phyloP scores from a whole-genome alignment of 1,140 invertebrate species.

The Penaeus indicus region DNA sequence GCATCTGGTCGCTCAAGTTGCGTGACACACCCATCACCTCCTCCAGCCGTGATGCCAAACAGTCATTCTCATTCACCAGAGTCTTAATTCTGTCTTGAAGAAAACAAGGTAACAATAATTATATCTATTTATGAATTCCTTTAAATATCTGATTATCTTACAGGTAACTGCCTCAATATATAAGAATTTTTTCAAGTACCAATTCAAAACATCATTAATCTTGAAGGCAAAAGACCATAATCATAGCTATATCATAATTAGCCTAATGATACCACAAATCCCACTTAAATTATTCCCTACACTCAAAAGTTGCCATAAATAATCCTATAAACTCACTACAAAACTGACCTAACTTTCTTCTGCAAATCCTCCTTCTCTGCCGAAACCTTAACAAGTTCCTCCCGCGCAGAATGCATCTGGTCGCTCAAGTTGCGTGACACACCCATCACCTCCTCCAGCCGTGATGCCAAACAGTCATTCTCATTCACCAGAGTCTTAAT shows the following conservation, averaged over 20 bases:
- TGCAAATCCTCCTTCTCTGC: constrained; percentile 22
- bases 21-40: constrained; percentile 52
- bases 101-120: neutral
- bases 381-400: neutral
- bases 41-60: constrained; percentile 41
- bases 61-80: constrained; percentile 51
- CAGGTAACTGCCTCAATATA: no score
- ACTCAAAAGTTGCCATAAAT: no score
- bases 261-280: no score
- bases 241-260: no score
- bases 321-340: no score
- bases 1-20: neutral
- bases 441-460: constrained; percentile 49
- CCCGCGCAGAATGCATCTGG: neutral
- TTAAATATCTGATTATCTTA: no score
- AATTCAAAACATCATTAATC: no score
- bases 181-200: no score
- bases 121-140: no score
- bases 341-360: neutral
- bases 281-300: no score
- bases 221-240: no score
- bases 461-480: constrained; percentile 47
- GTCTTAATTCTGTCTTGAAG: constrained; percentile 36
- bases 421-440: constrained; percentile 22
- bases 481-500: constrained; percentile 42